Base-by-base conservation (phyloP, 2,888 invertebrate species). In the Ophion obscuratus region DNA sequence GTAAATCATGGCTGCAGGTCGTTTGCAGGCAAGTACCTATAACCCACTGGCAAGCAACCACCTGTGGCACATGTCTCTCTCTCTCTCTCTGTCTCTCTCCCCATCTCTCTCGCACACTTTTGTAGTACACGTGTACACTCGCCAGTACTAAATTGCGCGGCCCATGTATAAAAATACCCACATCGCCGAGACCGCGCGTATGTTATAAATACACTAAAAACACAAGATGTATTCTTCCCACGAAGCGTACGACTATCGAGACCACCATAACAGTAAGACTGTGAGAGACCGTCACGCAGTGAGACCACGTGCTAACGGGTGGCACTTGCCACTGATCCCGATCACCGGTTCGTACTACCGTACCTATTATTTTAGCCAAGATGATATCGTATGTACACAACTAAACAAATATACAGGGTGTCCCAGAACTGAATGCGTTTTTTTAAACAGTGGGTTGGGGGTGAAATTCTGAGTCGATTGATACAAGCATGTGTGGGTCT, bases 1-100 rank as follows among this genome's bases (percentile, higher is more conserved):
- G 68, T 31, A 75, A 61, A 75, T 74, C 47, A 47, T 57, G 71
- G 71, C 76, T 67, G 67, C 76, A 67, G 77, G 47, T 68, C 57
- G 73, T 81, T 77, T 61, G 73, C 59, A 68, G 70, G 67, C 79
- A 76, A 81, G 78, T 76, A 83, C 64, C 3, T 68, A 59, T n/a
- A 75, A 64, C 79, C 82, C 71, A 57, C 27, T 36, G 36, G 47
- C 24, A 40, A 20, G 61, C 40, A 57, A 53, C 53, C 53, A 31
- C 24, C 31, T 67, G 75, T 57, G 75, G 3, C 24, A 40, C 68
- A 75, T 70, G 47, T 31, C 20, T 53, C n/a, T 47, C 47, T 17
- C 20, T 59, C 57, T 36, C 57, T 3, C 47, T 47, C 47, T 11
- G 1, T 47, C 44, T 27, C 44, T 70, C 17, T n/a, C 73, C 1